A percentile compares a stretch with the other conserved stretches of the same genome.
These are phyloP conservation scores for Calidris pygmaea DNA, from an alignment of 2,113 vertebrate species.

Conservation along the genomic window DNA sequence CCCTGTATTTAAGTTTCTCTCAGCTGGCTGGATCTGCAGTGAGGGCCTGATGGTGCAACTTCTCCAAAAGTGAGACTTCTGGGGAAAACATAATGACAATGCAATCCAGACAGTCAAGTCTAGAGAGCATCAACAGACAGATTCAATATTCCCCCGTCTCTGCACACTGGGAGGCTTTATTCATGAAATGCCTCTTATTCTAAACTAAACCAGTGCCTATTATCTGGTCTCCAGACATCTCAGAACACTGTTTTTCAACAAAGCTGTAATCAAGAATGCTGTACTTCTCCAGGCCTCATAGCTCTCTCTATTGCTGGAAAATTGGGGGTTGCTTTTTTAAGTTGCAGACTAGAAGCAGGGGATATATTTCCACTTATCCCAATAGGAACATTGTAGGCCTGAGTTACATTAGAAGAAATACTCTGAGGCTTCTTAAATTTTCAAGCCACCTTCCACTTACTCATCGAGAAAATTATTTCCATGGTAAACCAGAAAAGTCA, in stretches of 20 bases:
- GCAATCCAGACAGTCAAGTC: background rate
- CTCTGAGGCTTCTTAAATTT: background rate
- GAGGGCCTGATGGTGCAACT: background rate
- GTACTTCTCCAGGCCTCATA: slow-evolving; percentile 23
- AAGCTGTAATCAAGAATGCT: slow-evolving; percentile 46
- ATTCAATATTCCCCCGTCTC: slow-evolving; percentile 19
- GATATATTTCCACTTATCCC: background rate
- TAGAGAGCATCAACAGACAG: slow-evolving; percentile 22
- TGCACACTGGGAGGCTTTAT: slow-evolving; percentile 21
- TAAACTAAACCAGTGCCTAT: slow-evolving; percentile 45
- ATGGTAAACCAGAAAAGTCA: background rate
- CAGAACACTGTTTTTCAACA: slow-evolving; percentile 44
- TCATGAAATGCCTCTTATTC: slow-evolving; percentile 56
- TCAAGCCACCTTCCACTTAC: background rate
- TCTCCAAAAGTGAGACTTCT: background rate
- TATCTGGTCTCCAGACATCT: slow-evolving; percentile 41
- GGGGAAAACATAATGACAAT: background rate
- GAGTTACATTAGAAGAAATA: background rate
- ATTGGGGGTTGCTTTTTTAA: slow-evolving; percentile 26
- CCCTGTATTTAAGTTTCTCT: background rate
- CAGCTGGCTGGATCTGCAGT: background rate
- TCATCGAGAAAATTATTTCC: background rate
- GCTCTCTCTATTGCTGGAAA: slow-evolving; percentile 21
- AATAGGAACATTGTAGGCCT: background rate
- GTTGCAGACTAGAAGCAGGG: background rate